Evolutionary conservation across 1,140 invertebrate species (phyloP), one percentile per base, ranked within the genome.

Genomic region (Heterodera schachtii): DNA sequence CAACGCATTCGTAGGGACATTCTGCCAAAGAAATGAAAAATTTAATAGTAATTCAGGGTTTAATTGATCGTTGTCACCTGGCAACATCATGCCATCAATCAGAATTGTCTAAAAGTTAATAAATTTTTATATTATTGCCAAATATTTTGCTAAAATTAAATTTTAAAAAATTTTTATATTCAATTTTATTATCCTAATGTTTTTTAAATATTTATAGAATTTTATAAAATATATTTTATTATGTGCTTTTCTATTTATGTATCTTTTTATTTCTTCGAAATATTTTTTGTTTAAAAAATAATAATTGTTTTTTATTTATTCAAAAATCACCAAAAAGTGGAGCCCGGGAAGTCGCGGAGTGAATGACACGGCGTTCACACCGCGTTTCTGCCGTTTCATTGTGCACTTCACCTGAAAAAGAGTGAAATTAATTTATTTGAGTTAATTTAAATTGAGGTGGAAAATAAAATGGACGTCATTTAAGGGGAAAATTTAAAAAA

Each of bases 81-180:
- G 87, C 43, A 90, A 84, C 82, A 90, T 90, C 47, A 91, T 90
- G 49, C 87, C 88, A 69, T 90, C 88, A 76, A 90, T 75, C 43
- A 49, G 79, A 44, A 89, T 82, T 31, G 71, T 71, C 77, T 78
- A n/a, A 78, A 77, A 66, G 4, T 16, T 13, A n/a, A 78, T n/a
- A 52, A 31, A 31, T 31, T 31, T 0, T 31, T 31, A 0, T 31
- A 31, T 31, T 31, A 31, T 31, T 31, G 0, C 49, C 6, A 52
- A 52, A 52, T 52, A 52, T 52, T 8, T 8, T 52, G 49, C 11
- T 52, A 52, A 52, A 52, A 52, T 52, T 52, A 11, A 52, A 52
- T 4, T 49, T 6, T 52, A 8, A 8, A 52, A 52, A 52, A 52
- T 52, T 52, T 8, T 52, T 52, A 52, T 8, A 52, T 52, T 52